These are phyloP conservation scores for Oxyruncus cristatus DNA, from an alignment of 2,113 vertebrate species.

Conservation along the genomic window DNA sequence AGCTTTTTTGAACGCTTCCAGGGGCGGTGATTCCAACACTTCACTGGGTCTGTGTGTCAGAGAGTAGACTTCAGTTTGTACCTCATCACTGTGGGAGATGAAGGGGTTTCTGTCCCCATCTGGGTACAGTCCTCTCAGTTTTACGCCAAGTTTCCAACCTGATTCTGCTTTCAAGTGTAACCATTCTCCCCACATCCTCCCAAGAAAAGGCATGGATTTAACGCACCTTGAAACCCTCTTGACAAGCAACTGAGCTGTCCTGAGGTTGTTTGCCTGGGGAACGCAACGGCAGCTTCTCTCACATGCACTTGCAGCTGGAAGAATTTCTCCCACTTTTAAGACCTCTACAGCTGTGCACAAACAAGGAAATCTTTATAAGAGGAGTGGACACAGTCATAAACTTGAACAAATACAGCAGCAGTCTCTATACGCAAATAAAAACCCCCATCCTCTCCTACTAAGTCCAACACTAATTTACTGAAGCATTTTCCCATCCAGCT, in stretches of 20 bases:
- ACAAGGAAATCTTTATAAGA: slow-evolving; percentile 16
- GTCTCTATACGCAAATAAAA: not conserved
- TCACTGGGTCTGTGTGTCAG: not conserved
- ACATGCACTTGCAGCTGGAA: not conserved
- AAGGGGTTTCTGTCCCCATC: not conserved
- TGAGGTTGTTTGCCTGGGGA: not conserved
- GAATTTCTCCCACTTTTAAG: not conserved
- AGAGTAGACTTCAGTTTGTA: not conserved
- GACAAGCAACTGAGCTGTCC: not conserved
- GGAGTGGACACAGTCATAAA: not conserved
- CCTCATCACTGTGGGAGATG: not conserved
- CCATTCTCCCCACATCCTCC: not conserved
- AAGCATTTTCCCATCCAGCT: not conserved
- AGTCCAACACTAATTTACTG: not conserved
- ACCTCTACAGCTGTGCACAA: not conserved
- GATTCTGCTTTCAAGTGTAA: not conserved
- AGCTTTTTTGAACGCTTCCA: not conserved
- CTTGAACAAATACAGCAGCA: not conserved
- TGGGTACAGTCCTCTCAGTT: not conserved
- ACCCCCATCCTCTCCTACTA: not conserved
- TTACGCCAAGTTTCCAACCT: not conserved
- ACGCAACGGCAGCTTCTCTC: not conserved
- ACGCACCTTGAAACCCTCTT: fast-evolving
- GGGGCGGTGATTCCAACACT: not conserved
- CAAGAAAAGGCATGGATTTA: not conserved